Conservation (phyloP, 2,113 vertebrate species). For the Dipodomys stephensi region DNA sequence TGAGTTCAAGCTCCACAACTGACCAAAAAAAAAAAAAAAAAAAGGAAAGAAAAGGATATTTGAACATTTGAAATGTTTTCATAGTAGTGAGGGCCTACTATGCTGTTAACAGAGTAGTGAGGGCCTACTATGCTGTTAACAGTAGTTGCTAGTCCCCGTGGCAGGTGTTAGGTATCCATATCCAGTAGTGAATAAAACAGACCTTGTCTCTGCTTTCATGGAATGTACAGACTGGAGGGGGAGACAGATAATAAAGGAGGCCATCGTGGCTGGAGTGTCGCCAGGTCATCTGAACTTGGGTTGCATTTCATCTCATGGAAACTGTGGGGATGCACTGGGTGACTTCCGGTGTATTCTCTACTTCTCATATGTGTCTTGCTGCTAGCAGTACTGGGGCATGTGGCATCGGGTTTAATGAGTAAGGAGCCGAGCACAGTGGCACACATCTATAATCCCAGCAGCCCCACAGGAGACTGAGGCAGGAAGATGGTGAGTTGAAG, state of each 20-base stretch:
- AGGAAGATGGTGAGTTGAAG: not conserved
- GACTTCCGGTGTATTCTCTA: not conserved
- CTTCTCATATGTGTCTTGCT: rapidly evolving
- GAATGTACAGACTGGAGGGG: not conserved
- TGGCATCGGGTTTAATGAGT: not conserved
- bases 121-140: not conserved
- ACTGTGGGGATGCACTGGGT: not conserved
- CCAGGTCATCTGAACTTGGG: conserved; percentile 24
- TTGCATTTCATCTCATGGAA: conserved; percentile 54
- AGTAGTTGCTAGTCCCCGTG: not conserved
- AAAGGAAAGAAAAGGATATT: too few relatives aligned
- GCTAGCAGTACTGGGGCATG: not conserved
- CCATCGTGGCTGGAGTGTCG: not conserved
- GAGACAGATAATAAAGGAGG: not conserved
- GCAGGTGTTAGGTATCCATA: not conserved
- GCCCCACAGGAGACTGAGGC: not conserved
- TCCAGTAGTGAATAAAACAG: not conserved
- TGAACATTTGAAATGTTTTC: not conserved
- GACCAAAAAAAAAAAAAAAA: not conserved
- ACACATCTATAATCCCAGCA: not conserved
- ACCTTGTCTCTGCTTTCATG: conserved; percentile 38
- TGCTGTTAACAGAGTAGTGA: not conserved
- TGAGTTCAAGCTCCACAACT: not conserved
- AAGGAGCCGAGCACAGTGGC: not conserved
- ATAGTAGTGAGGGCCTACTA: not conserved